A percentile compares a stretch with the other conserved stretches of the same genome.
Evolutionary conservation across 2,113 vertebrate species (phyloP).

Genomic region (Sorex araneus): DNA sequence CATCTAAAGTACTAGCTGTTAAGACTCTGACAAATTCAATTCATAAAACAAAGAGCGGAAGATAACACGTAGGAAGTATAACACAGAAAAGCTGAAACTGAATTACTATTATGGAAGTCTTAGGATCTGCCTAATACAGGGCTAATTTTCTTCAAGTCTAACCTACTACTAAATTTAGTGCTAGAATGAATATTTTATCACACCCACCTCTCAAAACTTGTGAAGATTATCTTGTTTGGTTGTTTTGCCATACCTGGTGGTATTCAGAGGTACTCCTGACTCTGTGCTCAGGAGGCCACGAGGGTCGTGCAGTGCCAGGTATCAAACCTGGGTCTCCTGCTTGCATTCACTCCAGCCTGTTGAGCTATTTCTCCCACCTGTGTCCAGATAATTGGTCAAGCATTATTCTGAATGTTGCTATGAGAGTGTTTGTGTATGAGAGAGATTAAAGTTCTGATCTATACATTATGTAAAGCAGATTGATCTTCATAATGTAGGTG

Average conservation of each 20-base stretch:
- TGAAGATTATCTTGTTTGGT: not conserved
- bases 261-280: too few species aligned
- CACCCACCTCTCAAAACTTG: not conserved
- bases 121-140: not conserved
- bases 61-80: not conserved
- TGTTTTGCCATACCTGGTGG: too few species aligned
- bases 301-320: not conserved
- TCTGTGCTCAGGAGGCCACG: not conserved
- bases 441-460: conserved; percentile 34
- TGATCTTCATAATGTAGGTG: not conserved
- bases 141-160: not conserved
- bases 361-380: too few species aligned
- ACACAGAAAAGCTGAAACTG: not conserved
- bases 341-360: too few species aligned
- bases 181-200: not conserved
- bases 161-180: not conserved
- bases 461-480: not conserved
- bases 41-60: not conserved
- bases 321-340: too few species aligned
- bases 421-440: not conserved
- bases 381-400: conserved; percentile 34
- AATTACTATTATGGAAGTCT: not conserved
- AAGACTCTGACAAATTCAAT: not conserved
- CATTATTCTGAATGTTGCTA: conserved; percentile 33
- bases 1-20: conserved; percentile 13